These are phyloP conservation scores for Syngnathoides biaculeatus DNA, from an alignment of 2,113 vertebrate species.

Conservation along the genomic window DNA sequence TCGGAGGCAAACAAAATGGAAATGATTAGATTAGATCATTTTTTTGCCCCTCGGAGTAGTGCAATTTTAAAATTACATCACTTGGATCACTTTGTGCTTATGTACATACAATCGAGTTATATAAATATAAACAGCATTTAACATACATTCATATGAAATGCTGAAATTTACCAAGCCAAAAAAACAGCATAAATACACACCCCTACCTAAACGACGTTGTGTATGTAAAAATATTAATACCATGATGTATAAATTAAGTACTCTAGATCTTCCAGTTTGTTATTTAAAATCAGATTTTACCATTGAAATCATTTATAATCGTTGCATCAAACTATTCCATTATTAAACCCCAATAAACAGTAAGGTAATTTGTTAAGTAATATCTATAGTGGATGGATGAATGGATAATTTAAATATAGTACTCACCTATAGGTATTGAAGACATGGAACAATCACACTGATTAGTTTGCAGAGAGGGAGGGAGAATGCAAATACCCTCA, in stretches of 20 bases:
- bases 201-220: neutral
- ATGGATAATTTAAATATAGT: no score
- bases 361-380: no score
- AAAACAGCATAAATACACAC: neutral
- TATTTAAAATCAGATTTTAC: neutral
- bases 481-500: no score
- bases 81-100: neutral
- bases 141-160: neutral
- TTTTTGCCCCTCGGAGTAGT: neutral
- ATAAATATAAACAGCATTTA: neutral
- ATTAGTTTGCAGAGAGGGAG: no score
- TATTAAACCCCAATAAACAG: no score
- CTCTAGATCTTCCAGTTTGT: neutral
- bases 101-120: neutral
- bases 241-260: neutral
- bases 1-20: slow-evolving; percentile 2
- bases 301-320: neutral
- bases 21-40: neutral
- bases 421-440: no score
- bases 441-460: no score
- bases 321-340: neutral
- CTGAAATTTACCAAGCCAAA: neutral
- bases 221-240: neutral
- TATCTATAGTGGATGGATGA: no score
- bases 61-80: neutral